phyloP scores from a whole-genome alignment of 2,888 invertebrate genomes.

The Frankliniella fusca region DNA sequence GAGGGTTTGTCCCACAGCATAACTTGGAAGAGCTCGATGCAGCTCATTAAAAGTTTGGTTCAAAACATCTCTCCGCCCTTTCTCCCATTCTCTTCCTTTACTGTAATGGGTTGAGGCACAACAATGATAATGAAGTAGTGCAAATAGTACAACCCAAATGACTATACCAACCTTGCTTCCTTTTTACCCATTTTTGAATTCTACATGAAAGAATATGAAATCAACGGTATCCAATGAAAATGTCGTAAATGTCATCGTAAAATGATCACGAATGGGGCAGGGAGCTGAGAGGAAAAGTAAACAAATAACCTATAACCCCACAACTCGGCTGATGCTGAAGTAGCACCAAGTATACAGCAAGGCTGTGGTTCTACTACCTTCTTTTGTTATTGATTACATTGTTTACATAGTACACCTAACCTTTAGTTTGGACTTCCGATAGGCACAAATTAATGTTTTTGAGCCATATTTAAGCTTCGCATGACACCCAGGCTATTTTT shows the following conservation, averaged over 20 bases:
- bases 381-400: too few relatives aligned
- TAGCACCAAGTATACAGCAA: too few relatives aligned
- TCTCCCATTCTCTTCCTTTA: constrained; percentile 42
- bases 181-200: neutral
- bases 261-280: too few relatives aligned
- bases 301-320: neutral
- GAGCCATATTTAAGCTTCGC: too few relatives aligned
- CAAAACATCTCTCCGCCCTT: constrained; percentile 43
- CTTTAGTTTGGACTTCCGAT: too few relatives aligned
- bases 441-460: too few relatives aligned
- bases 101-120: constrained; percentile 34
- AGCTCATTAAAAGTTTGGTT: constrained; percentile 45
- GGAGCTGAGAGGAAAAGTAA: neutral
- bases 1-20: constrained; percentile 41
- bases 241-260: neutral
- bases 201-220: neutral
- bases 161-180: neutral
- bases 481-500: too few relatives aligned
- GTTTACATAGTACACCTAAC: too few relatives aligned
- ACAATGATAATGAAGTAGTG: neutral
- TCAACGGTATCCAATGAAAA: neutral
- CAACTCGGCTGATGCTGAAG: neutral
- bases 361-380: too few relatives aligned
- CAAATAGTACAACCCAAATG: neutral
- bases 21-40: constrained; percentile 45